Evolutionary conservation across 2,888 invertebrate species (phyloP).

Genomic region (Plebejus melissa): DNA sequence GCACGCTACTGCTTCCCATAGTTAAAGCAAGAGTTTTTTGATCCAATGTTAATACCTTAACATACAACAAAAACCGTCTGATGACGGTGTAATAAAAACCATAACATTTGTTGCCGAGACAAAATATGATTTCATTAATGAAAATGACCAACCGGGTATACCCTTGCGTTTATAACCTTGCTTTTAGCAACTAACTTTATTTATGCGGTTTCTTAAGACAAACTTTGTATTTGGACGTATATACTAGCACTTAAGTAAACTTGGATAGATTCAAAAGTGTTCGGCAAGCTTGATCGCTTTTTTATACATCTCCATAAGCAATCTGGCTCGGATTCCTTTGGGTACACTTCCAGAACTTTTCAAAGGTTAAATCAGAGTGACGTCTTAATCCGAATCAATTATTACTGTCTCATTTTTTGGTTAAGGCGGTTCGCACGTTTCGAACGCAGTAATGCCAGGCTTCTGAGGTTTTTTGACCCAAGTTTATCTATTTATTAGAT

Average conservation of each 20-base stretch:
- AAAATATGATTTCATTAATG: no score
- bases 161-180: no score
- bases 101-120: no score
- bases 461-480: neutral
- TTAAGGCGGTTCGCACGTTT: neutral
- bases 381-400: constrained; percentile 1
- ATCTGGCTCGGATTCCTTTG: constrained; percentile 4
- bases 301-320: constrained; percentile 1
- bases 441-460: neutral
- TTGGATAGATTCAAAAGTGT: neutral
- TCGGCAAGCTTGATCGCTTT: neutral
- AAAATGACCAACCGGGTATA: no score
- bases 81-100: no score
- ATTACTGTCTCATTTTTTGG: neutral
- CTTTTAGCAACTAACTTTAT: neutral
- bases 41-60: no score
- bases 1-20: no score
- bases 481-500: no score
- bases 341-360: neutral
- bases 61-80: no score
- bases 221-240: neutral
- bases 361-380: neutral
- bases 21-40: no score
- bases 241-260: neutral
- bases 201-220: neutral